Percentiles rank a stretch among this genome's conserved stretches.
Evolutionary conservation across 2,888 invertebrate genomes (phyloP).

Genomic region (Phania funesta): DNA sequence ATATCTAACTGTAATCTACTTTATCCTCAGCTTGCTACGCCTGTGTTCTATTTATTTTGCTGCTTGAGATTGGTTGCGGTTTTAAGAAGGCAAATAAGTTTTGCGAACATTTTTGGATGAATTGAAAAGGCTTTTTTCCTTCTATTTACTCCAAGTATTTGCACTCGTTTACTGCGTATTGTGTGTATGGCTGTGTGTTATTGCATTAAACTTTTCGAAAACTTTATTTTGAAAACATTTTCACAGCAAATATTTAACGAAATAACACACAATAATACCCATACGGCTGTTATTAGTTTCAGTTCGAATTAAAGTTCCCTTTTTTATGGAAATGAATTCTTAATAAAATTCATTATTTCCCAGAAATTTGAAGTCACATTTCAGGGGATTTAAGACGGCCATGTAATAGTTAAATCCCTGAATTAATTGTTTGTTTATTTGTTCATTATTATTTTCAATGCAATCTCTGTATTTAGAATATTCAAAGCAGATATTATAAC

Average conservation of each 20-base stretch:
- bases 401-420: constrained; percentile 28
- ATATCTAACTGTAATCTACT: no score
- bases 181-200: constrained; percentile 15
- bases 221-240: constrained; percentile 44
- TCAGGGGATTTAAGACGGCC: not conserved
- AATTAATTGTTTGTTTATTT: constrained; percentile 63
- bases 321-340: not conserved
- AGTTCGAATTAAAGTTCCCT: not conserved
- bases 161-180: constrained; percentile 12
- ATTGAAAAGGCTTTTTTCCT: constrained; percentile 23
- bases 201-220: constrained; percentile 32
- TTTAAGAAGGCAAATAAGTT: constrained; percentile 49
- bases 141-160: constrained; percentile 13
- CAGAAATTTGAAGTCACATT: not conserved
- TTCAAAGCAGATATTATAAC: constrained; percentile 31
- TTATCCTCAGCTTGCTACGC: not conserved
- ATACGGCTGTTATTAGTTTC: constrained; percentile 23
- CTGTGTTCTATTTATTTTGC: constrained; percentile 26
- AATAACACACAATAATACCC: constrained; percentile 18
- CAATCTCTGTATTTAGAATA: not conserved
- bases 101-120: constrained; percentile 32
- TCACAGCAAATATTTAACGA: constrained; percentile 38
- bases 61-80: constrained; percentile 20
- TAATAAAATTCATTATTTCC: not conserved
- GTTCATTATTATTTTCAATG: not conserved